Percentiles rank a stretch among this genome's conserved stretches.
Evolutionary conservation across 2,888 invertebrate genomes (phyloP).

Genomic region (Hypsopygia costalis): DNA sequence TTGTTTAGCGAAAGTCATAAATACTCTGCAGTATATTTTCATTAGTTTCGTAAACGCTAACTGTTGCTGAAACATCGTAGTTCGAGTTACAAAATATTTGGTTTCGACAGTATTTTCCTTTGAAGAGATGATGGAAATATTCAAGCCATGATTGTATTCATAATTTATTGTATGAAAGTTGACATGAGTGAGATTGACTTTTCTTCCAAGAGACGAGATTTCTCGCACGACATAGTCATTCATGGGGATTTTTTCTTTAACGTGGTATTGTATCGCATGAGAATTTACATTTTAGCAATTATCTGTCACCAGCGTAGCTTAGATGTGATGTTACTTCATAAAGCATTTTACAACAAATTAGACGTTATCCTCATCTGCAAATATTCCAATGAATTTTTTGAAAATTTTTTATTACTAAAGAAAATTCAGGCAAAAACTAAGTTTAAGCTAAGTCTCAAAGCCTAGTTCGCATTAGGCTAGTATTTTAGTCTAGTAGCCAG

Average conservation of each 20-base stretch:
- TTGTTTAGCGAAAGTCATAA: constrained; percentile 38
- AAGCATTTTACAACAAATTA: too few relatives aligned
- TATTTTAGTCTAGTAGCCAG: too few relatives aligned
- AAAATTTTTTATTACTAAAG: too few relatives aligned
- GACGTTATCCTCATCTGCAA: too few relatives aligned
- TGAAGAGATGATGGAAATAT: background rate
- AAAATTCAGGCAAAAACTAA: too few relatives aligned
- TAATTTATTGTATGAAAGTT: constrained; percentile 11
- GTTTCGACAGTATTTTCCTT: background rate
- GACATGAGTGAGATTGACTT: constrained; percentile 10
- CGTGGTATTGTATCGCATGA: constrained; percentile 23
- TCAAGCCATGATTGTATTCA: background rate
- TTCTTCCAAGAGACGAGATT: constrained; percentile 23
- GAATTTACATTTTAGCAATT: constrained; percentile 10
- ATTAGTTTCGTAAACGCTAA: background rate
- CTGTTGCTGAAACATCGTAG: background rate
- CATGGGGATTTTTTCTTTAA: constrained; percentile 25
- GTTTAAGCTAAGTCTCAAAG: too few relatives aligned
- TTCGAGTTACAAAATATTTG: background rate
- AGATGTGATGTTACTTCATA: too few relatives aligned
- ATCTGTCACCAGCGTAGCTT: background rate
- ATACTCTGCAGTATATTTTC: background rate
- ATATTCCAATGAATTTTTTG: too few relatives aligned
- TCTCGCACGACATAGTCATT: constrained; percentile 29
- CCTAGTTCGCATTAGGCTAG: too few relatives aligned